phyloP scores from a whole-genome alignment of 2,888 invertebrate species.

The Balanococcus diminutus region DNA sequence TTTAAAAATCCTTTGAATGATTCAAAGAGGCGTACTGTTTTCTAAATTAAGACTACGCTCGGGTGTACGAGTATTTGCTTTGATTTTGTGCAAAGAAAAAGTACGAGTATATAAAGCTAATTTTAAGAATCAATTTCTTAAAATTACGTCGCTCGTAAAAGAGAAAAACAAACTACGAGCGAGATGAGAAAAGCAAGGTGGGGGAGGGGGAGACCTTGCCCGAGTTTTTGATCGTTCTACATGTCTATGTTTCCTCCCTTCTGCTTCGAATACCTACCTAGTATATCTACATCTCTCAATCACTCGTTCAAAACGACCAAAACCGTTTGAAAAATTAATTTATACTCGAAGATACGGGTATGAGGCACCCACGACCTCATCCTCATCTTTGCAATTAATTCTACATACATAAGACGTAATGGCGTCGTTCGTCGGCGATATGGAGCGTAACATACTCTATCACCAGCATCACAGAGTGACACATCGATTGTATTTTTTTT shows the following conservation, averaged over 20 bases:
- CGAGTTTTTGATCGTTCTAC: background rate
- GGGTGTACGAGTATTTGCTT: background rate
- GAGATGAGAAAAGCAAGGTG: background rate
- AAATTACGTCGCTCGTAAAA: background rate
- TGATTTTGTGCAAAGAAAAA: constrained; percentile 21
- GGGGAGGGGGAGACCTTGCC: background rate
- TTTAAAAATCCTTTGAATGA: constrained; percentile 39
- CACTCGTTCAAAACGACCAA: background rate
- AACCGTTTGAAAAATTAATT: constrained; percentile 22
- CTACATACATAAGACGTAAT: background rate
- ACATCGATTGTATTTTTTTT: background rate
- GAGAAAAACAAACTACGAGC: background rate
- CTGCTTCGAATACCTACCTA: background rate
- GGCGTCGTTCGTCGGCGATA: background rate
- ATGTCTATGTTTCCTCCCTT: background rate
- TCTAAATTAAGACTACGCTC: constrained; percentile 12
- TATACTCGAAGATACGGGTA: no score
- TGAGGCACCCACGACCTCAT: background rate
- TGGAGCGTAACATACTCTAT: background rate
- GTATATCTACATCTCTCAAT: background rate
- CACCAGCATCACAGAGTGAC: background rate
- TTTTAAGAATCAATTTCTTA: constrained; percentile 37
- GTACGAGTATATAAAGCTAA: background rate
- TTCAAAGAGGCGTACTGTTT: constrained; percentile 20
- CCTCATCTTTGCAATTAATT: background rate